These are phyloP conservation scores for Andrena camellia DNA, from an alignment of 2,888 invertebrate species.

Conservation along the genomic window DNA sequence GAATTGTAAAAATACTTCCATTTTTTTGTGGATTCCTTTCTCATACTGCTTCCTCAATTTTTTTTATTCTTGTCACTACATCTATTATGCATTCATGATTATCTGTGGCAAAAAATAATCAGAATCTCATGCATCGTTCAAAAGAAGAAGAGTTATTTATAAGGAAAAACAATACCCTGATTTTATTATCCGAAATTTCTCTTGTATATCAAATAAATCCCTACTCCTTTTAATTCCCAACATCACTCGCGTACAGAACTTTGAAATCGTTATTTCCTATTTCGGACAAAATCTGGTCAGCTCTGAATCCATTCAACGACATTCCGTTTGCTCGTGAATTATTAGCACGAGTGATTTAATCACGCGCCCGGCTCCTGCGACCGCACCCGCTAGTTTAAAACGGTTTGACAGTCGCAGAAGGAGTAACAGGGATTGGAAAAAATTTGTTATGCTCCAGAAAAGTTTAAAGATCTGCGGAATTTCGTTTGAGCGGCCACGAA, in stretches of 20 bases:
- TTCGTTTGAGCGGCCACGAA: conserved; percentile 40
- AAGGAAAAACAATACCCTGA: no score
- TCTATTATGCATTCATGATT: no score
- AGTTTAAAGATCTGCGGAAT: conserved; percentile 50
- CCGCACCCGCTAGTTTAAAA: background rate
- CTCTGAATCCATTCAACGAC: background rate
- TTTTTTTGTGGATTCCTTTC: no score
- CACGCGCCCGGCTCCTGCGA: background rate
- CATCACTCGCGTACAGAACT: background rate
- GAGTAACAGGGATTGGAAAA: background rate
- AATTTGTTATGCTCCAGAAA: conserved; percentile 27
- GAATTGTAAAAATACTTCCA: no score
- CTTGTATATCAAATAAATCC: no score
- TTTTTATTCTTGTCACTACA: no score
- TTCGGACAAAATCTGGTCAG: background rate
- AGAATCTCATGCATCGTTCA: no score
- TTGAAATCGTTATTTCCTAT: background rate
- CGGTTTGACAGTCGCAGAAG: background rate
- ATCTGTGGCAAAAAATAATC: no score
- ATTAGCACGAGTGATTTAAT: conserved; percentile 26
- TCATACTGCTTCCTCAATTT: no score
- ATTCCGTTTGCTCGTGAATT: background rate
- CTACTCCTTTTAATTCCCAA: no score
- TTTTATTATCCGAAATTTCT: no score
- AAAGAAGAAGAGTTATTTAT: no score